Percentiles rank a stretch among this genome's conserved stretches.
These are phyloP conservation scores for Ommatoiulus sabulosus DNA, from an alignment of 2,888 invertebrate genomes.

Conservation along the genomic window DNA sequence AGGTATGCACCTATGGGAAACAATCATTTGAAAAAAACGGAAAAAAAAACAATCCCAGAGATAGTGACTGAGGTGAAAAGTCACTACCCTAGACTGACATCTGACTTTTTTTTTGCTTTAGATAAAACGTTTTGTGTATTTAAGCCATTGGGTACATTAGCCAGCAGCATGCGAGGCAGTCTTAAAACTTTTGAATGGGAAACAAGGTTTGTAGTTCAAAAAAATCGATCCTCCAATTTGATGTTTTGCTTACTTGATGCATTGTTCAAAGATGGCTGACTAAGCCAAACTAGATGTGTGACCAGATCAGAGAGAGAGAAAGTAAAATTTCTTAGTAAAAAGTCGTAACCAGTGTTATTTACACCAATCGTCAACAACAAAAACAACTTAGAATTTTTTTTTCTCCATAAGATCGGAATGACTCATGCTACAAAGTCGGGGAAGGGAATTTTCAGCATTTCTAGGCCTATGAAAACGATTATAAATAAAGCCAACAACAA, in stretches of 20 bases:
- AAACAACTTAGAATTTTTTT: background rate
- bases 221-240: background rate
- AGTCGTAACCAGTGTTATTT: background rate
- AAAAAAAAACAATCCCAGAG: background rate
- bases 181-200: background rate
- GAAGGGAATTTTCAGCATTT: background rate
- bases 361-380: background rate
- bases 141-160: constrained; percentile 37
- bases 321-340: too few species aligned
- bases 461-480: background rate
- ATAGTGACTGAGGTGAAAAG: constrained; percentile 6
- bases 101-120: background rate
- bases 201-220: background rate
- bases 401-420: background rate
- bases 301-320: background rate
- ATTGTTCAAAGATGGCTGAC: background rate
- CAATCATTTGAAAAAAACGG: background rate
- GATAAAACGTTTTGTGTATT: background rate
- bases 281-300: background rate
- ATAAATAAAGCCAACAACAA: background rate
- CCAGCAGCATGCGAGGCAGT: background rate
- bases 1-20: background rate
- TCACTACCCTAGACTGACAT: constrained; percentile 24
- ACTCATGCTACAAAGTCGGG: background rate
- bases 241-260: background rate